Evolutionary conservation across 2,113 vertebrate genomes (phyloP).

Genomic region (Syrrhaptes paradoxus): DNA sequence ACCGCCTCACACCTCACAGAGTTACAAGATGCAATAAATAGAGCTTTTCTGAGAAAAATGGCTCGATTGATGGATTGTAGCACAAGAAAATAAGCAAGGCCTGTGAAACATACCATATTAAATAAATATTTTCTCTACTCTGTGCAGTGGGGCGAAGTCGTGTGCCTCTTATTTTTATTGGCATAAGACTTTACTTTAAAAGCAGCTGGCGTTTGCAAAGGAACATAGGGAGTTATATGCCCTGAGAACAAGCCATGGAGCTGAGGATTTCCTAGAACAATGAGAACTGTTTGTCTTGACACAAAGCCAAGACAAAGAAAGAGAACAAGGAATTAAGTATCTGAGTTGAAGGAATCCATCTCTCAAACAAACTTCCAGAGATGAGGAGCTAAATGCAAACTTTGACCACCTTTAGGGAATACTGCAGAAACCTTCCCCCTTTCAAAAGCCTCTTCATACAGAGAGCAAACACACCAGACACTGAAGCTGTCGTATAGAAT

Average conservation of each 20-base stretch:
- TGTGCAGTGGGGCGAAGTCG: neutral
- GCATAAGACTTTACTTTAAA: neutral
- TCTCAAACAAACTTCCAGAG: neutral
- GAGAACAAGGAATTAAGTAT: neutral
- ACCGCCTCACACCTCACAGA: neutral
- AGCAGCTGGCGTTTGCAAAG: neutral
- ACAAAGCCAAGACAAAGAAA: neutral
- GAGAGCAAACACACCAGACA: neutral
- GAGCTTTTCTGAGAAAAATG: constrained; percentile 16
- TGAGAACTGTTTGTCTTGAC: neutral
- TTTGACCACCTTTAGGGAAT: neutral
- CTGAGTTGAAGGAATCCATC: neutral
- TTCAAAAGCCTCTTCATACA: neutral
- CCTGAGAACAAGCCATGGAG: neutral
- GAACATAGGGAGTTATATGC: neutral
- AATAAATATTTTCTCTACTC: constrained; percentile 38
- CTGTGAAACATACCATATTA: constrained; percentile 3
- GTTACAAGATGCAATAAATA: neutral
- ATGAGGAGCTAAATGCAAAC: neutral
- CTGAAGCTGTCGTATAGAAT: neutral
- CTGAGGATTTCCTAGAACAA: neutral
- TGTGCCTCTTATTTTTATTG: constrained; percentile 44
- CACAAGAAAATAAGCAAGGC: neutral
- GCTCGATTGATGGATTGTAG: neutral
- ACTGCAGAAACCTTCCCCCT: neutral